phyloP scores from a whole-genome alignment of 2,113 vertebrate species.

The Burhinus bistriatus region DNA sequence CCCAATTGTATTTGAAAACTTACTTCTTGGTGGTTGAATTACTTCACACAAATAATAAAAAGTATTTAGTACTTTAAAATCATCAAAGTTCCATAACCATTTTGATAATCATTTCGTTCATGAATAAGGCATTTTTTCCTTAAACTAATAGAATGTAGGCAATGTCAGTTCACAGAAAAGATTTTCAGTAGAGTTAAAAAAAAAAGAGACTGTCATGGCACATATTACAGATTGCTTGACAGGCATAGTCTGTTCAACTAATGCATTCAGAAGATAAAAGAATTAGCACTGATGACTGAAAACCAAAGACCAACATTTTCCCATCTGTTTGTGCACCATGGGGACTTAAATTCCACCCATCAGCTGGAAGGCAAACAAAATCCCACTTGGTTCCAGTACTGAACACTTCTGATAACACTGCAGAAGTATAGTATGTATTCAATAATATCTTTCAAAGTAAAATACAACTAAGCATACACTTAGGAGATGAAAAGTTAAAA shows the following conservation, averaged over 20 bases:
- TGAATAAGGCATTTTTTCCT: background rate
- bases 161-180: background rate
- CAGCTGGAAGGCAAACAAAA: conserved; percentile 12
- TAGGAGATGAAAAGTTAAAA: background rate
- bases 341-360: background rate
- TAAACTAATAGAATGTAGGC: background rate
- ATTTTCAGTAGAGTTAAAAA: background rate
- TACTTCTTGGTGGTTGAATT: background rate
- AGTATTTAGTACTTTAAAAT: background rate
- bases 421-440: background rate
- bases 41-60: background rate
- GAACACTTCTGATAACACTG: background rate
- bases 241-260: background rate
- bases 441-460: background rate
- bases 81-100: background rate
- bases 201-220: background rate
- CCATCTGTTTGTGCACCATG: conserved; percentile 1
- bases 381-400: background rate
- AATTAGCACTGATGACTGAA: conserved; percentile 58
- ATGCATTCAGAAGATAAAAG: conserved; percentile 75
- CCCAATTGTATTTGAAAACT: background rate
- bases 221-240: background rate
- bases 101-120: background rate
- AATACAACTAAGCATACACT: background rate
- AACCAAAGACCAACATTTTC: background rate